Evolutionary conservation across 2,113 vertebrate genomes (phyloP), one percentile per base, ranked within the genome.

Genomic region (Alaudala cheleensis): DNA sequence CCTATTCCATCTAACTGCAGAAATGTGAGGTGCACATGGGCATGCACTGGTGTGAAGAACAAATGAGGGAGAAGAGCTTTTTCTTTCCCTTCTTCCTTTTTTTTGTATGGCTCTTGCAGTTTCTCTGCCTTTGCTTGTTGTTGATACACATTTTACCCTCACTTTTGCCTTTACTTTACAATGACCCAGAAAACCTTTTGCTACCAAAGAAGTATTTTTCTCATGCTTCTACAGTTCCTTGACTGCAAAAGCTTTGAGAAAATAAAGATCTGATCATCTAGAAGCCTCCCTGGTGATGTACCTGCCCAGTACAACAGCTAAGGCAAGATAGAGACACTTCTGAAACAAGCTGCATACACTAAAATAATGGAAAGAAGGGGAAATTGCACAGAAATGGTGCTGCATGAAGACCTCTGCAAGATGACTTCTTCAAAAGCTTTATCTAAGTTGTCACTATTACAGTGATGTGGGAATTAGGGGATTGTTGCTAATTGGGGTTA

Each of bases 1-100:
- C 81, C 71, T 85, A 50, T 78, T 86, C 79, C 82, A 90, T 34
- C 84, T 92, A 65, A 82, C 67, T 90, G 95, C 71, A 93, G 88
- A 88, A 88, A 92, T 2, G 58, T 2, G 39, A 73, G 45, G 86
- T 54, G 71, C 71, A 66, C 58, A 14, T 1, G 9, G 49, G 22
- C 84, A 70, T 37, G 62, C 79, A 86, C 54, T 42, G 11, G 54
- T 77, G 74, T 62, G 83, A 95, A 84, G 92, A 86, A 71, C 54
- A 88, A 82, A 77, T 33, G 47, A 83, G 42, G 51, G 22, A 61
- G 33, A 81, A 71, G 40, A 40, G 42, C 71, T 81, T 86, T 86
- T 69, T 33, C 14, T 54, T 80, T 54, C 60, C 34, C 31, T 51
- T 77, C 39, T 76, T 83, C 49, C 9, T 33, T 81, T 54, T 78